These are phyloP conservation scores for Cantharis lateralis DNA, from an alignment of 2,888 invertebrate species.

Conservation along the genomic window DNA sequence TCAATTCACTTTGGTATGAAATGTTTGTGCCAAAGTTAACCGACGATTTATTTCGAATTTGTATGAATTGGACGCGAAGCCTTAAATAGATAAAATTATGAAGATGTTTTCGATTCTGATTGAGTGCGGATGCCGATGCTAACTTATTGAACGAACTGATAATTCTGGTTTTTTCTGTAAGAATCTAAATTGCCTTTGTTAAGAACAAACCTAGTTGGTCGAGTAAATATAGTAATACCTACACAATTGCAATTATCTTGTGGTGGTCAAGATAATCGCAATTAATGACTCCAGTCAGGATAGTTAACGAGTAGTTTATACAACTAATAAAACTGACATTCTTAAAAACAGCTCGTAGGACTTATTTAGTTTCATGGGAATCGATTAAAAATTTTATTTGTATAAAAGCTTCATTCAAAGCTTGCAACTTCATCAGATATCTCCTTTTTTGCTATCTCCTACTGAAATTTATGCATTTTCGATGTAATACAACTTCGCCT, in stretches of 20 bases:
- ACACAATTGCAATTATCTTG: slow-evolving; percentile 3
- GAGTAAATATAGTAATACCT: neutral
- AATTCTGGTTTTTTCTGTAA: neutral
- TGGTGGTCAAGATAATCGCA: slow-evolving; percentile 4
- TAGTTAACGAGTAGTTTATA: slow-evolving; percentile 1
- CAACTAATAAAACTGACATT: neutral
- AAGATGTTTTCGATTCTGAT: neutral
- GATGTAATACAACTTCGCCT: neutral
- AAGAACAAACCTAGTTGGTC: neutral
- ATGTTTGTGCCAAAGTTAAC: neutral
- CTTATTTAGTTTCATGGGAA: neutral
- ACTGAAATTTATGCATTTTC: neutral
- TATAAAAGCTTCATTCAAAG: neutral
- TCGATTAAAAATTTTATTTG: neutral
- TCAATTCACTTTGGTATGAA: slow-evolving; percentile 2
- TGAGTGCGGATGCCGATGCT: neutral
- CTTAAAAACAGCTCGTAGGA: neutral
- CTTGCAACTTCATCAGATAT: neutral
- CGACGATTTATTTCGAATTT: neutral
- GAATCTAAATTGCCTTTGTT: neutral
- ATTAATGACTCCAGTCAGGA: neutral
- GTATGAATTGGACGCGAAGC: neutral
- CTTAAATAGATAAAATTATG: neutral
- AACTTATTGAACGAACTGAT: neutral
- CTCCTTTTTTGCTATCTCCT: neutral